Evolutionary conservation across 2,888 invertebrate species (phyloP).

Genomic region (Dendrolimus pini): DNA sequence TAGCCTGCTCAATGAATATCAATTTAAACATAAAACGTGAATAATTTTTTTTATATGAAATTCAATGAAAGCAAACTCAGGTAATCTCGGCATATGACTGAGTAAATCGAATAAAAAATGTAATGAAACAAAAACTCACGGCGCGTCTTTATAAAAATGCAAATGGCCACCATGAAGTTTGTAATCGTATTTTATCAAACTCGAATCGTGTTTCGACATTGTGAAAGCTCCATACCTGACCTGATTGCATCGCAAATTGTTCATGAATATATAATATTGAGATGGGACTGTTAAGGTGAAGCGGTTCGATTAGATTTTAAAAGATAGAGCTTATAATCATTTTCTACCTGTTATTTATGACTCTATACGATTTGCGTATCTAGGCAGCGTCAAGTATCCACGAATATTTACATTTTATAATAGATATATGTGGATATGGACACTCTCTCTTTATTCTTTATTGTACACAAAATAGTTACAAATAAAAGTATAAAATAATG

Average conservation of each 20-base stretch:
- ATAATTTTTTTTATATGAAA: background rate
- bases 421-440: too few relatives aligned
- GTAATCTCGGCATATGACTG: background rate
- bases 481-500: too few relatives aligned
- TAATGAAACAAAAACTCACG: background rate
- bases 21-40: too few relatives aligned
- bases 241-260: conserved; percentile 73
- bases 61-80: background rate
- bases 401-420: too few relatives aligned
- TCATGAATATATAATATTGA: conserved; percentile 71
- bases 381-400: too few relatives aligned
- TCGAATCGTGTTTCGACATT: conserved; percentile 58
- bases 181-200: conserved; percentile 65
- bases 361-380: too few relatives aligned
- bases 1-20: too few relatives aligned
- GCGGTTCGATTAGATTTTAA: conserved; percentile 1
- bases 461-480: too few relatives aligned
- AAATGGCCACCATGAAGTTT: conserved; percentile 39
- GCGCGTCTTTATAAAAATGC: conserved; percentile 41
- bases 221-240: conserved; percentile 49
- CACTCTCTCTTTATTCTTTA: too few relatives aligned
- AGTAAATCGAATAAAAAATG: background rate
- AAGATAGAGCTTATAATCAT: too few relatives aligned
- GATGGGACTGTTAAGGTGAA: conserved; percentile 46
- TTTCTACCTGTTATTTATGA: too few relatives aligned